Evolutionary conservation across 2,888 invertebrate genomes (phyloP), one percentile per base, ranked within the genome.

Genomic region (Deilephila porcellus): DNA sequence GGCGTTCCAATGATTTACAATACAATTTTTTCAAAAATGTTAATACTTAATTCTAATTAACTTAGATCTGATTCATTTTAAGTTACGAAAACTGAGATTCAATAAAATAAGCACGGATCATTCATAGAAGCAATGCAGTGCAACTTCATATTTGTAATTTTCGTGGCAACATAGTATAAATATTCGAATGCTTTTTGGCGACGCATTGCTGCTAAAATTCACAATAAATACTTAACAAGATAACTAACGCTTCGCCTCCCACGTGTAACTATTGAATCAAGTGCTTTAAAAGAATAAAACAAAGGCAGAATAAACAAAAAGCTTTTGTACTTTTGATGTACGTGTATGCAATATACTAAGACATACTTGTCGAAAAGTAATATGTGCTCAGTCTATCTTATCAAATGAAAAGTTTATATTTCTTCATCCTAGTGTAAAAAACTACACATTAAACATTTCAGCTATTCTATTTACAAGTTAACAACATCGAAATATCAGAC

Each of bases 11-110:
- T 87, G 88, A 86, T 86, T 88, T 89, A 90, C 91, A 91, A 90
- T 89, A 90, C 84, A 85, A 88, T 90, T 86, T 90, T 90, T 88
- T 91, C 89, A 90, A 91, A 92, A 89, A 80, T 85, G 82, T 88
- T 86, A 90, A 91, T 74, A 74, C 85, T 88, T 88, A 86, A 85
- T 85, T 89, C 90, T 90, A 89, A 88, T 86, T 89, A 91, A 52
- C n/a, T 45, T 88, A 87, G 85, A 89, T 88, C 88, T 89, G 86
- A 78, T 86, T 83, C 83, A 85, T 85, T 86, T 79, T 76, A 79
- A 83, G 75, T 82, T 84, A 83, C 85, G 74, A 78, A 76, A 70
- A 77, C 83, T 85, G 87, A 83, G 82, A 85, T 83, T 84, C 83
- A 85, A 86, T 80, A 85, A 83, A 87, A 83, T 80, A 79, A 56